Base-by-base conservation (phyloP, 2,113 vertebrate species). In the Poecile atricapillus region DNA sequence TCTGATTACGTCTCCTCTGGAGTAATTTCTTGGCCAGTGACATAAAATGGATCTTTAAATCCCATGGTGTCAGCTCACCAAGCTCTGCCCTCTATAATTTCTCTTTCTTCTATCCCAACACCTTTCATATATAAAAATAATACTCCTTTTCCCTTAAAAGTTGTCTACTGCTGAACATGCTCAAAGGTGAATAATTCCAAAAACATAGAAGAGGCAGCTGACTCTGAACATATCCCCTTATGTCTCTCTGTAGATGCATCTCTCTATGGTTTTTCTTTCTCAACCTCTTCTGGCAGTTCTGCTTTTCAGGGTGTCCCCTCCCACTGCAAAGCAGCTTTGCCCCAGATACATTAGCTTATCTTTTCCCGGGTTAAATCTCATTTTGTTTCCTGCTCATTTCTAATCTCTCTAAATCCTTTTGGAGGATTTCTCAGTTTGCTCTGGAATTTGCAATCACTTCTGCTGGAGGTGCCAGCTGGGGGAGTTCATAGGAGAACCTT, bases 361-460 rank as follows among this genome's bases (percentile, higher is more conserved):
- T 94, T 94, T 94, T 84, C 81, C 44, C 89, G 76, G 89, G 94
- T 91, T 95, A 94, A 95, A 94, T 82, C 87, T 94, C n/a, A 92
- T 95, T 97, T 95, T 91, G 87, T 93, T 96, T 94, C 94, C 95
- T 96, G 91, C 91, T 91, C 49, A 39, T 95, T 95, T 94, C 89
- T 95, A 96, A 96, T 91, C 91, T 95, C 77, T 89, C 58, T 87
- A 97, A 95, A 94, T 95, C 91, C 81, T 93, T 93, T 87, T 15
- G 74, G 69, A 82, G 81, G 93, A 89, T 95, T 95, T 95, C 62
- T 95, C 69, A n/a, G 56, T 84, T 94, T 82, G 60, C 31, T 28
- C 37, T 93, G 91, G 87, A 96, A 93, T 95, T 95, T 7, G 3
- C 68, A 58, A 25, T 74, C 15, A 25, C 30, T 94, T 92, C 80